A percentile compares a stretch with the other conserved stretches of the same genome.
These are phyloP conservation scores for Luscinia luscinia DNA, from an alignment of 2,797 vertebrate species.

Conservation along the genomic window DNA sequence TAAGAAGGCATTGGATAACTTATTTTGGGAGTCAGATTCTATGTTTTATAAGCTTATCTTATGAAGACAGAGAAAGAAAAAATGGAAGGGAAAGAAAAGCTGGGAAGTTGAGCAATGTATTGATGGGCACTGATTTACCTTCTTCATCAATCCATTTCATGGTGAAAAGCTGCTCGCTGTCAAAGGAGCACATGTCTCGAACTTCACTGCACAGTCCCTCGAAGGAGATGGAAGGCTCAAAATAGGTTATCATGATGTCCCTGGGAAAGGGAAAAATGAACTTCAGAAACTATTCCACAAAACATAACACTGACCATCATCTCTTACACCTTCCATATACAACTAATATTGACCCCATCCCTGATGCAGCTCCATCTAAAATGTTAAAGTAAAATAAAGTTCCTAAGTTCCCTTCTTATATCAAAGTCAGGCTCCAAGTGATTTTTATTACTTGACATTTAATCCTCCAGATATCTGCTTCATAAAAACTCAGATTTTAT, in stretches of 20 bases:
- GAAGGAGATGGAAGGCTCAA: constrained; percentile 95
- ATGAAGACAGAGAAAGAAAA: background rate
- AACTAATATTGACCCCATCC: background rate
- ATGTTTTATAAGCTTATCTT: background rate
- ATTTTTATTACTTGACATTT: background rate
- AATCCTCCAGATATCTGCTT: background rate
- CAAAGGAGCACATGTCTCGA: constrained; percentile 97
- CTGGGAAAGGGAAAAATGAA: constrained; percentile 73
- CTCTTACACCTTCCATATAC: background rate
- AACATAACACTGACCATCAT: background rate
- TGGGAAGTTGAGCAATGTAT: background rate
- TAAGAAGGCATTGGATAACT: background rate
- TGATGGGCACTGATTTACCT: constrained; percentile 77
- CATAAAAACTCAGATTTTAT: background rate
- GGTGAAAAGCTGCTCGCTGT: constrained; percentile 97
- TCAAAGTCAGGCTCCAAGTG: background rate
- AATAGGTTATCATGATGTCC: constrained; percentile 99
- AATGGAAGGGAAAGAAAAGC: background rate
- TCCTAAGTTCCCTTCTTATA: background rate
- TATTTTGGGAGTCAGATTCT: background rate
- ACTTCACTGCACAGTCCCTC: constrained; percentile 93
- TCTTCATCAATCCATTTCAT: constrained; percentile 99
- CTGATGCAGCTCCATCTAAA: background rate
- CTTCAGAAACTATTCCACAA: background rate
- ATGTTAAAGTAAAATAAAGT: background rate